Evolutionary conservation across 64 coral and sea anemone species (phyloP).

Genomic region (Montipora sp.): DNA sequence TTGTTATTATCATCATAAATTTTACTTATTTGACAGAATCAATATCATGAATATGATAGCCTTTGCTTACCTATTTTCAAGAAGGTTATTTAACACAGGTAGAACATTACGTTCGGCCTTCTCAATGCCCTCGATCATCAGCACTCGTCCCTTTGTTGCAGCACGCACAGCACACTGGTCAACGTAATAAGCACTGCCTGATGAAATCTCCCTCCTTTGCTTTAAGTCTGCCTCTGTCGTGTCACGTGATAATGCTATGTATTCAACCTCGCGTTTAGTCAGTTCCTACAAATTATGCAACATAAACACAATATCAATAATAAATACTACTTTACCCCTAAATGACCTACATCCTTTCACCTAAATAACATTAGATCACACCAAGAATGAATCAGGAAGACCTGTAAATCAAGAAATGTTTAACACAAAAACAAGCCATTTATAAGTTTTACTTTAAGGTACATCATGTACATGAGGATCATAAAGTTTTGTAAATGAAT

Average conservation of each 20-base stretch:
- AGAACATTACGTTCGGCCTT: slow-evolving; percentile 98
- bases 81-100: slow-evolving; percentile 94
- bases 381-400: no score
- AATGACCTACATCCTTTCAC: no score
- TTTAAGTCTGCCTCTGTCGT: slow-evolving; percentile 98
- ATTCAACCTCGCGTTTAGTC: slow-evolving; percentile 93
- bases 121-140: slow-evolving; percentile 96
- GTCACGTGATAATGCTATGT: slow-evolving; percentile 89
- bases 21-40: neutral
- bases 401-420: no score
- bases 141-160: slow-evolving; percentile 81
- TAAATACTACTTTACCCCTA: no score
- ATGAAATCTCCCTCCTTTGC: slow-evolving; percentile 91
- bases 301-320: neutral
- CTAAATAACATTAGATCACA: neutral
- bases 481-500: no score
- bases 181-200: slow-evolving; percentile 88
- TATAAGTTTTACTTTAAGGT: no score
- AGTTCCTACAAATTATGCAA: slow-evolving; percentile 78
- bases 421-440: no score
- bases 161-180: slow-evolving; percentile 98
- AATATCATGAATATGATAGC: neutral
- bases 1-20: no score
- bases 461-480: no score
- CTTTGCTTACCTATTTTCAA: slow-evolving; percentile 88